Conservation (phyloP, 2,113 vertebrate genomes). For the Synodontis membranacea region DNA sequence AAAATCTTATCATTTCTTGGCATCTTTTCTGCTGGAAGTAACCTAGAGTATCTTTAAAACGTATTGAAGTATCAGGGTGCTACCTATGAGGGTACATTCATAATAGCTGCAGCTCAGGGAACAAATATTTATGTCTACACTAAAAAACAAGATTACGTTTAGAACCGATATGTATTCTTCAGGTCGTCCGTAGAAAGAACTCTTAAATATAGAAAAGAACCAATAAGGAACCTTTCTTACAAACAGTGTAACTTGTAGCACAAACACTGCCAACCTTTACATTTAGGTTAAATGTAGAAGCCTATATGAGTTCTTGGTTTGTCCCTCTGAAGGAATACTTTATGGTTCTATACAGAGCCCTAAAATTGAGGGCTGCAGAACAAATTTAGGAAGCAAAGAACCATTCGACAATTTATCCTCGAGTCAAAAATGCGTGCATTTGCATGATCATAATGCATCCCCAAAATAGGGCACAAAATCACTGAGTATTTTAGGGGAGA, state of each 20-base stretch:
- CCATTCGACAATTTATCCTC: not conserved
- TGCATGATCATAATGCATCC: not conserved
- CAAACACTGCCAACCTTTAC: not conserved
- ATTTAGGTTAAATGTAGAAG: not conserved
- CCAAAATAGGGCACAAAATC: not conserved
- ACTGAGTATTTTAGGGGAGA: not conserved
- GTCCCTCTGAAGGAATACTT: not conserved
- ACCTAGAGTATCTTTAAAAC: not conserved
- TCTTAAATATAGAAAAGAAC: not conserved
- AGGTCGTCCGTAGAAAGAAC: not conserved
- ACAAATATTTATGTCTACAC: not conserved
- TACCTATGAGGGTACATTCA: not conserved
- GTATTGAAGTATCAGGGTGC: not conserved
- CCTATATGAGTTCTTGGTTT: not conserved
- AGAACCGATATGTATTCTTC: not conserved
- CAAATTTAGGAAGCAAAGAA: not conserved
- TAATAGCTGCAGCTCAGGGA: not conserved
- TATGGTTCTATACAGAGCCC: not conserved
- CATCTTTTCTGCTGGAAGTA: not conserved
- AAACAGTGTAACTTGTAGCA: not conserved
- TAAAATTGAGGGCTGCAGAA: not conserved
- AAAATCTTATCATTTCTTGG: not conserved
- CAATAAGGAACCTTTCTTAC: not conserved
- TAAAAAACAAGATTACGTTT: not conserved
- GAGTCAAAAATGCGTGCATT: not conserved